These are phyloP conservation scores for Bombus ignitus DNA, from an alignment of 1,140 invertebrate genomes.

Conservation along the genomic window DNA sequence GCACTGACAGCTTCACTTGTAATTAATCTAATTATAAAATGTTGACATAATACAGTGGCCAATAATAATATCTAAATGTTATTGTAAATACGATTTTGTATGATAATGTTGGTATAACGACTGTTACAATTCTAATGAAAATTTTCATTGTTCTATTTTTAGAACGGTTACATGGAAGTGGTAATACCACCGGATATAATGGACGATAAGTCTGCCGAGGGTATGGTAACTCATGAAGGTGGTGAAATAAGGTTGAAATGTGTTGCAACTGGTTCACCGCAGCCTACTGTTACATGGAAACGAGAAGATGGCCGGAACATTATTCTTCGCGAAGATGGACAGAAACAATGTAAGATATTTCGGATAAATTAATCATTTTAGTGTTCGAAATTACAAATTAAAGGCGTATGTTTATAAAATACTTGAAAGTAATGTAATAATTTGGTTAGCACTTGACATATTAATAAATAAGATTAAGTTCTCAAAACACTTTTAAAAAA, in stretches of 20 bases:
- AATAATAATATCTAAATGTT: no score
- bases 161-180: constrained; percentile 92
- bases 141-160: constrained; percentile 54
- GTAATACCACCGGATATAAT: constrained; percentile 93
- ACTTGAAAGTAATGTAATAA: background rate
- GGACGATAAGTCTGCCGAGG: constrained; percentile 82
- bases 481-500: background rate
- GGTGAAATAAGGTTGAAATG: constrained; percentile 90
- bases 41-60: no score
- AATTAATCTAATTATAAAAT: background rate
- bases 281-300: constrained; percentile 90
- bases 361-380: background rate
- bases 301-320: constrained; percentile 90
- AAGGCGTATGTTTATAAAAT: background rate
- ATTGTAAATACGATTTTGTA: no score
- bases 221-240: constrained; percentile 85
- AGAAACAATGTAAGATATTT: constrained; percentile 85
- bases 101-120: background rate
- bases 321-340: constrained; percentile 87
- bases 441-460: background rate
- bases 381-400: background rate
- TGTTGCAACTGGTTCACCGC: constrained; percentile 90
- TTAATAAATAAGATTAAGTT: background rate
- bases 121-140: background rate
- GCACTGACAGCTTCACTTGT: background rate